Conservation (phyloP, 1,140 invertebrate genomes). For the Pararge aegeria region DNA sequence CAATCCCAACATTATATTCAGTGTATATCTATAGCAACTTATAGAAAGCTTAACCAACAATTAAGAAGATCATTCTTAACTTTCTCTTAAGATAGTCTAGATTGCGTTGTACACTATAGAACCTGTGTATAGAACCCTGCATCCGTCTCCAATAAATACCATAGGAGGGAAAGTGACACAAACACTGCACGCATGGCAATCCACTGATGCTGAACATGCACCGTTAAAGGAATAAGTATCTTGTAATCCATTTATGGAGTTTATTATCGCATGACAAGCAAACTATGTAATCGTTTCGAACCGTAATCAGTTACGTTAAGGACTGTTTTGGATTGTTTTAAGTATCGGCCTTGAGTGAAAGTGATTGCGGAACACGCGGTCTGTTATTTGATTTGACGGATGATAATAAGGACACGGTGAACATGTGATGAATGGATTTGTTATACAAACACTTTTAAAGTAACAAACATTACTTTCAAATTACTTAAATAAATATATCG, state of each 20-base stretch:
- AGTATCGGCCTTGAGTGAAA: conserved; percentile 57
- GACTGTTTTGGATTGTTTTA: conserved; percentile 6
- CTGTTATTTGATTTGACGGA: conserved; percentile 24
- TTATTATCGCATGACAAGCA: neutral
- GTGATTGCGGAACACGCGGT: conserved; percentile 37
- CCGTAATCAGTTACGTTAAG: conserved; percentile 18
- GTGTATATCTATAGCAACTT: too few species aligned
- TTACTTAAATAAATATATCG: neutral
- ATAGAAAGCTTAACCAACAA: conserved; percentile 12
- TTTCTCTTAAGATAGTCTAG: conserved; percentile 27
- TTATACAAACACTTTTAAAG: neutral
- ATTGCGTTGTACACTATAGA: conserved; percentile 15
- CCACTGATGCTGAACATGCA: conserved; percentile 36
- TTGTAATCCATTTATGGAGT: neutral
- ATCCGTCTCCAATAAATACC: conserved; percentile 32
- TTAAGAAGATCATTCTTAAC: conserved; percentile 14
- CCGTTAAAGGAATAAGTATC: neutral
- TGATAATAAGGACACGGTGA: conserved; percentile 10
- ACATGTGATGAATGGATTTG: conserved; percentile 9
- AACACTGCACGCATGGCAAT: conserved; percentile 33
- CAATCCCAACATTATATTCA: too few species aligned
- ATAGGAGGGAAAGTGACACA: conserved; percentile 40
- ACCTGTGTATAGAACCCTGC: conserved; percentile 17
- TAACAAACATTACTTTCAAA: neutral
- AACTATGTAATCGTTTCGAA: neutral